Evolutionary conservation across 2,888 invertebrate species (phyloP), one percentile per base, ranked within the genome.

Genomic region (Encarsia formosa): DNA sequence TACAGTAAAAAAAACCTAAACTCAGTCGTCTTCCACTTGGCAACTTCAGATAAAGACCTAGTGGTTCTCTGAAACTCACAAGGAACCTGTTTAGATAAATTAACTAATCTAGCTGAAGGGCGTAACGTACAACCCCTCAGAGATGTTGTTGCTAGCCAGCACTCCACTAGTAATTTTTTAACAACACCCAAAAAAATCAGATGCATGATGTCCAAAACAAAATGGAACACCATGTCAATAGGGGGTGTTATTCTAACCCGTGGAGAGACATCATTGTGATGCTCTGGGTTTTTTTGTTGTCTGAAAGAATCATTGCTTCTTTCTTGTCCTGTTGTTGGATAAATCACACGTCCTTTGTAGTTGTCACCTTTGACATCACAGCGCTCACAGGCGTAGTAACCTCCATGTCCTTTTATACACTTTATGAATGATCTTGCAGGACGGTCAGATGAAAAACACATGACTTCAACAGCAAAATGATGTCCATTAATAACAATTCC

Each of bases 1-100:
- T n/a, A n/a, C n/a, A n/a, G n/a, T n/a, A n/a, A n/a, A n/a, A n/a
- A n/a, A n/a, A n/a, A n/a, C n/a, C n/a, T n/a, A n/a, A n/a, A n/a
- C n/a, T n/a, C n/a, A n/a, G 63, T 61, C 11, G 61, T 59, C 54
- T 62, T 64, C 61, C 61, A 64, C 26, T 56, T 31, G 2, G 43
- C 23, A 40, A 58, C 34, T 4, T 46, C 34, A n/a, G 54, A 29
- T 11, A 59, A 16, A 48, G 60, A n/a, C n/a, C n/a, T n/a, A n/a
- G n/a, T n/a, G n/a, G n/a, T n/a, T n/a, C n/a, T n/a, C n/a, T n/a
- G n/a, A n/a, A n/a, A n/a, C n/a, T n/a, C n/a, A n/a, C n/a, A n/a
- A n/a, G n/a, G n/a, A n/a, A n/a, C n/a, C n/a, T n/a, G n/a, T n/a
- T n/a, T n/a, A n/a, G n/a, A n/a, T n/a, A n/a, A n/a, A n/a, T n/a